These are phyloP conservation scores for Lineus longissimus DNA, from an alignment of 1,140 invertebrate genomes.

Conservation along the genomic window DNA sequence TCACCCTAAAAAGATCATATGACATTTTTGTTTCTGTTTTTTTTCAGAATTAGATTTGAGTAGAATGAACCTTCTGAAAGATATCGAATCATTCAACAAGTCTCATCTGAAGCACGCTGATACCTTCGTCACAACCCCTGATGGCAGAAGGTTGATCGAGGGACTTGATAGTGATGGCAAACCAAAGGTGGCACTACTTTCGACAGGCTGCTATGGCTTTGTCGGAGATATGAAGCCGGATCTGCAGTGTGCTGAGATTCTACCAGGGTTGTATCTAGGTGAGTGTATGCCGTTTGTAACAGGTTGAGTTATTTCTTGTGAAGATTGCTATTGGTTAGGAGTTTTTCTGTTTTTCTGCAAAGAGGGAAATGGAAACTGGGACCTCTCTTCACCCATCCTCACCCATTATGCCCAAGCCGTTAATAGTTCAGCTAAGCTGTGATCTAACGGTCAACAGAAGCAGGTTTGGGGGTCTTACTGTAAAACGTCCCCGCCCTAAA, in stretches of 20 bases:
- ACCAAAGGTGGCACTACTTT: not conserved
- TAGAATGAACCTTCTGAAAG: not conserved
- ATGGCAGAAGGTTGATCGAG: not conserved
- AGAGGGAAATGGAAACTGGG: not conserved
- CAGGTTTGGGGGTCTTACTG: no score
- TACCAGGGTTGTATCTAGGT: slow-evolving; percentile 38
- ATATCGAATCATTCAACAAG: slow-evolving; percentile 3
- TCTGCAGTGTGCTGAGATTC: slow-evolving; percentile 39
- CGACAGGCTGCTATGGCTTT: slow-evolving; percentile 19
- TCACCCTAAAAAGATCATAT: no score
- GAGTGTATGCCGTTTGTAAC: slow-evolving; percentile 5
- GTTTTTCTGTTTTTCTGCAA: not conserved
- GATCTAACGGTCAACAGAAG: no score
- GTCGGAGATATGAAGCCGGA: slow-evolving; percentile 29
- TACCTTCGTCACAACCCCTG: not conserved
- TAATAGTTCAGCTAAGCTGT: no score
- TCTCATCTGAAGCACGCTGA: slow-evolving; percentile 1
- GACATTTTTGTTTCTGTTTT: no score
- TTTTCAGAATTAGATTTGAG: not conserved
- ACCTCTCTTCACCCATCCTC: not conserved
- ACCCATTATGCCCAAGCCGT: not conserved
- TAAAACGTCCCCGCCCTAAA: no score
- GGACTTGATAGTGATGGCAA: not conserved
- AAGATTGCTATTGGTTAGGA: not conserved
- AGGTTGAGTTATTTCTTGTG: not conserved